Conservation (phyloP, 2,888 invertebrate species). For the Chalcosyrphus nemorum region DNA sequence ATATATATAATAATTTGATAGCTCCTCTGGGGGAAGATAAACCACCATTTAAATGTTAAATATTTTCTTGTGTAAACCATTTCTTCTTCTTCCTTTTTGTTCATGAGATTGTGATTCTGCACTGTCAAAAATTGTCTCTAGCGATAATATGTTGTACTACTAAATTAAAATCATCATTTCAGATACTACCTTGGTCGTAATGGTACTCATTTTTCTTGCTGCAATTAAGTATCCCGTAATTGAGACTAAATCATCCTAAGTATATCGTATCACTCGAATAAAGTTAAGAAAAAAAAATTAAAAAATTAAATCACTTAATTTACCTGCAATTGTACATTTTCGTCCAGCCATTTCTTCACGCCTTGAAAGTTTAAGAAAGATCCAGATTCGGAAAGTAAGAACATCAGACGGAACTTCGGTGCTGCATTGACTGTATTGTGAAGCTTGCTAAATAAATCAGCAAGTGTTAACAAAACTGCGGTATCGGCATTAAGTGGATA, state of each 20-base stretch:
- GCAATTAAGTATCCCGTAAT: constrained; percentile 75
- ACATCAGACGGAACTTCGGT: constrained; percentile 91
- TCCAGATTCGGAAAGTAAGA: constrained; percentile 94
- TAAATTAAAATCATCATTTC: background rate
- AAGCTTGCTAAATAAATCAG: constrained; percentile 93
- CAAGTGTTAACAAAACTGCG: constrained; percentile 92
- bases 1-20: too few species aligned
- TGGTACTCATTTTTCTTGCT: constrained; percentile 63
- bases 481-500: constrained; percentile 94
- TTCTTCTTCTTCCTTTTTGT: too few species aligned
- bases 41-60: too few species aligned
- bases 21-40: too few species aligned
- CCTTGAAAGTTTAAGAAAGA: constrained; percentile 96
- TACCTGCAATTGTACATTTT: constrained; percentile 86
- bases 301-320: background rate
- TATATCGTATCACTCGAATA: background rate
- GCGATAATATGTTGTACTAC: constrained; percentile 8
- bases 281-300: background rate
- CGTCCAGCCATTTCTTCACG: constrained; percentile 97
- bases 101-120: too few species aligned
- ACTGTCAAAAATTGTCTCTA: background rate
- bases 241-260: constrained; percentile 75
- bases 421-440: constrained; percentile 89
- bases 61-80: too few species aligned
- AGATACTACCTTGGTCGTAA: constrained; percentile 73